Percentiles rank a stretch among this genome's conserved stretches.
phyloP scores from a whole-genome alignment of 2,797 vertebrate genomes.

The Acanthurus lineatus region DNA sequence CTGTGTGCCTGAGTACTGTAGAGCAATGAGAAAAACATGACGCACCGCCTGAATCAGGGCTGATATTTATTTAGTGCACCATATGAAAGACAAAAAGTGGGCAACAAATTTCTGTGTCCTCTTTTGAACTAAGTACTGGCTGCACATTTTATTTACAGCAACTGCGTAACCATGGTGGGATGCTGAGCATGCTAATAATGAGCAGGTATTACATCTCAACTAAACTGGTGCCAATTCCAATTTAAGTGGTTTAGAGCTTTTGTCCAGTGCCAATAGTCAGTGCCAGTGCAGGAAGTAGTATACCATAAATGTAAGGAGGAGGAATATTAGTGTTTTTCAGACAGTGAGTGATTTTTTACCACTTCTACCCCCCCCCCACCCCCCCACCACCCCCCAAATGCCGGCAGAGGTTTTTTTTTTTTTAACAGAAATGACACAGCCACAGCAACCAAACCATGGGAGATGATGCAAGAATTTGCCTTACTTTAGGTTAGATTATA shows the following conservation, averaged over 20 bases:
- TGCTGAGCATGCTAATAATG: background rate
- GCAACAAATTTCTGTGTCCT: conserved; percentile 9
- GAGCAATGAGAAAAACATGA: conserved; percentile 31
- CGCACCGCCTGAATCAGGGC: conserved; percentile 8
- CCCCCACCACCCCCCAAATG: too few species aligned
- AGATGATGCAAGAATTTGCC: too few species aligned
- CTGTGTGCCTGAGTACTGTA: conserved; percentile 14
- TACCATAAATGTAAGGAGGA: too few species aligned
- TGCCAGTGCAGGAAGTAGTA: background rate
- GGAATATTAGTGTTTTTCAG: too few species aligned
- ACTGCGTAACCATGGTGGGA: background rate
- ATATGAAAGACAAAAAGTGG: conserved; percentile 16
- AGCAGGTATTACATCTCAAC: conserved; percentile 12
- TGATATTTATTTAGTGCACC: conserved; percentile 14
- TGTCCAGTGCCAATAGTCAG: background rate
- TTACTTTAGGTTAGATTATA: too few species aligned
- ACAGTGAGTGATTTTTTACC: too few species aligned
- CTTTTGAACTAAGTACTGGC: conserved; percentile 20
- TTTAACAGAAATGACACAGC: too few species aligned
- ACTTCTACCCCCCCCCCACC: too few species aligned
- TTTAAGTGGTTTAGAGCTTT: background rate
- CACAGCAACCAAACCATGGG: too few species aligned
- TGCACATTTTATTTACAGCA: conserved; percentile 8
- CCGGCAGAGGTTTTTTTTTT: too few species aligned
- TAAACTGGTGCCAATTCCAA: conserved; percentile 2